Conservation (phyloP, 2,113 vertebrate species). For the Callopanchax toddi region DNA sequence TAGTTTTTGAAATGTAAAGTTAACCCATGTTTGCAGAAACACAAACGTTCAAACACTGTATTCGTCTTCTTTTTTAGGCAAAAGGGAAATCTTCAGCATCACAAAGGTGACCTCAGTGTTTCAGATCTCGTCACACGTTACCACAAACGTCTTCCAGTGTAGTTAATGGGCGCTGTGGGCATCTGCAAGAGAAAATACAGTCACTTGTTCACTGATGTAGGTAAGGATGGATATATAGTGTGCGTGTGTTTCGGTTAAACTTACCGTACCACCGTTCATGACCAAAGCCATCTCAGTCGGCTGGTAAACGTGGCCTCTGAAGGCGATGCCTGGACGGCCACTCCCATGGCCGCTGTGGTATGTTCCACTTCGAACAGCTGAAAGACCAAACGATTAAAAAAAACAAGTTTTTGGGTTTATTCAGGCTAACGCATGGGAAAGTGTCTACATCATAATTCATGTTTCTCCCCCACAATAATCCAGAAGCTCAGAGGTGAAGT, state of each 20-base stretch:
- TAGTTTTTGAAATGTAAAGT: slow-evolving; percentile 15
- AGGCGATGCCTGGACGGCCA: slow-evolving; percentile 86
- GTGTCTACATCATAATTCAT: no score
- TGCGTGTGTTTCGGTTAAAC: slow-evolving; percentile 42
- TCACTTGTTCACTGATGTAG: neutral
- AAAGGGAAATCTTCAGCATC: slow-evolving; percentile 4
- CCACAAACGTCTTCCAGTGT: slow-evolving; percentile 96
- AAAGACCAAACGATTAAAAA: neutral
- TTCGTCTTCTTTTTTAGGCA: slow-evolving; percentile 16
- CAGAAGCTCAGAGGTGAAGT: no score
- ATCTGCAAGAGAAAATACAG: slow-evolving; percentile 80
- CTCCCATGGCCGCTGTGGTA: slow-evolving; percentile 88
- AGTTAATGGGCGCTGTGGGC: slow-evolving; percentile 96
- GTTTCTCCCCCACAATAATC: no score
- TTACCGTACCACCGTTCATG: slow-evolving; percentile 96
- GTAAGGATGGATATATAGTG: neutral
- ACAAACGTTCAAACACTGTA: slow-evolving; percentile 33
- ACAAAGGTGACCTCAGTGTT: slow-evolving; percentile 2
- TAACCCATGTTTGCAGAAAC: slow-evolving; percentile 28
- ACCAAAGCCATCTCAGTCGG: slow-evolving; percentile 98
- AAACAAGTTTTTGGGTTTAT: neutral
- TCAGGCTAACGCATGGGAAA: neutral
- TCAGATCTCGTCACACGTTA: slow-evolving; percentile 71
- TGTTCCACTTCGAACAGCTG: slow-evolving; percentile 88
- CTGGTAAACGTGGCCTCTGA: slow-evolving; percentile 97